A percentile compares a stretch with the other conserved stretches of the same genome.
phyloP scores from a whole-genome alignment of 2,113 vertebrate genomes.

The Dinomys branickii region DNA sequence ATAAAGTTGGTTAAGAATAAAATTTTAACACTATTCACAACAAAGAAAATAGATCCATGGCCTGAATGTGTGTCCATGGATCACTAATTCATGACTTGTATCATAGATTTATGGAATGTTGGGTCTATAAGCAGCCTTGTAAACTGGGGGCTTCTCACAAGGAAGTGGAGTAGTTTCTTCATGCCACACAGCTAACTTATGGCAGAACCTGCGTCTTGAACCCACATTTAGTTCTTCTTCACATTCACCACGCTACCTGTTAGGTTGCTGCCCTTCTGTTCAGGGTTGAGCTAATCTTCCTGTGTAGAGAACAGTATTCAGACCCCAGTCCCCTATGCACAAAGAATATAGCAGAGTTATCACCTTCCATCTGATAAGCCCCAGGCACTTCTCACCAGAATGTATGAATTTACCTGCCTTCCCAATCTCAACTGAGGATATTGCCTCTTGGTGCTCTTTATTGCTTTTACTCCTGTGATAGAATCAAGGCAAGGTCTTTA shows the following conservation, averaged over 20 bases:
- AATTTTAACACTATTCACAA: not conserved
- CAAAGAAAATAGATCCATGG: not conserved
- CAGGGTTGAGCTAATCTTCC: not conserved
- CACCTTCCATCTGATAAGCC: constrained; percentile 43
- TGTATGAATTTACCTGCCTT: constrained; percentile 66
- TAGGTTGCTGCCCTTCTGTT: not conserved
- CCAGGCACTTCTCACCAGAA: constrained; percentile 54
- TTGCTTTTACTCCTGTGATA: constrained; percentile 71
- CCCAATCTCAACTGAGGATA: constrained; percentile 63
- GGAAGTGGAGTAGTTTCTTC: not conserved
- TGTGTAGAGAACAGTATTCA: not conserved
- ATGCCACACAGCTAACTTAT: not conserved
- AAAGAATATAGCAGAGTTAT: constrained; percentile 39
- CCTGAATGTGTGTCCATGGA: not conserved
- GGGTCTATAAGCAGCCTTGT: not conserved
- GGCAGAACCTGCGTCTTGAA: not conserved
- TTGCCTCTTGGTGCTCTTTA: constrained; percentile 75
- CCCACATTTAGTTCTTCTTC: not conserved
- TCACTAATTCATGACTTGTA: constrained; percentile 3
- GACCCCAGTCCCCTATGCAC: not conserved
- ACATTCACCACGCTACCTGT: not conserved
- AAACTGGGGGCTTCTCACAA: not conserved
- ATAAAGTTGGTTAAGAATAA: not conserved
- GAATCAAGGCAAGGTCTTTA: constrained; percentile 60
- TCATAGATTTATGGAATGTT: not conserved